Evolutionary conservation across 1,140 invertebrate genomes (phyloP).

Genomic region (Proctacanthus coquilletti): DNA sequence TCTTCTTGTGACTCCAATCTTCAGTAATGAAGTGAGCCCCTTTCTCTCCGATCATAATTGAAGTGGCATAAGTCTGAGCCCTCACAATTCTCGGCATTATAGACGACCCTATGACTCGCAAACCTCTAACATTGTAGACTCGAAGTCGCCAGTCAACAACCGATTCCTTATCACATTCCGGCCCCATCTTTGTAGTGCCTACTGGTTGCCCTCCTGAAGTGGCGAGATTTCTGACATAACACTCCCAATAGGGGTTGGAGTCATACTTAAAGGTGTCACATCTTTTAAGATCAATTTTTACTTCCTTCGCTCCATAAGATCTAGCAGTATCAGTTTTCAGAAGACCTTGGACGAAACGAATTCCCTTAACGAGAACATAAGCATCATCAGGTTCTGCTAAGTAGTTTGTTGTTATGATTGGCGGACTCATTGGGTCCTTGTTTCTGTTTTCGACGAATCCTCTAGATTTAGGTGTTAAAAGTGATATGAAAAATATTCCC

Average conservation of each 20-base stretch:
- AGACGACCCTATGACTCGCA: slow-evolving; percentile 46
- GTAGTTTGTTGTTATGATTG: slow-evolving; percentile 41
- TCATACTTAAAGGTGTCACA: slow-evolving; percentile 18
- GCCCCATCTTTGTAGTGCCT: slow-evolving; percentile 47
- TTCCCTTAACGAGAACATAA: slow-evolving; percentile 16
- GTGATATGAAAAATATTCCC: slow-evolving; percentile 13
- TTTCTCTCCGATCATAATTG: slow-evolving; percentile 39
- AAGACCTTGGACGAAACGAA: slow-evolving; percentile 7
- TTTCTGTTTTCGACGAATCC: slow-evolving; percentile 34
- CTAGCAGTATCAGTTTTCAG: slow-evolving; percentile 6
- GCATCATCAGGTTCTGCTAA: slow-evolving; percentile 31
- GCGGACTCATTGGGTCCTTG: slow-evolving; percentile 37
- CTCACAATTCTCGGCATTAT: neutral
- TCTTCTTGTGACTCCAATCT: too few relatives aligned
- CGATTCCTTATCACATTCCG: slow-evolving; percentile 30
- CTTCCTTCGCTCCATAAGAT: slow-evolving; percentile 14
- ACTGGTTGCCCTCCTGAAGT: slow-evolving; percentile 34
- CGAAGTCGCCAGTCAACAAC: slow-evolving; percentile 40
- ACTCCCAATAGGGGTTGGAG: slow-evolving; percentile 25
- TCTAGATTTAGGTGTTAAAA: slow-evolving; percentile 34
- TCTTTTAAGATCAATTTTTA: slow-evolving; percentile 19
- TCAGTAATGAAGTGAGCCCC: slow-evolving; percentile 34
- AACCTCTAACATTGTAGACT: slow-evolving; percentile 37
- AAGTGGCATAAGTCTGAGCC: neutral
- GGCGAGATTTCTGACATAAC: slow-evolving; percentile 31